phyloP scores from a whole-genome alignment of 2,797 vertebrate genomes.

The Poecilia velifera region DNA sequence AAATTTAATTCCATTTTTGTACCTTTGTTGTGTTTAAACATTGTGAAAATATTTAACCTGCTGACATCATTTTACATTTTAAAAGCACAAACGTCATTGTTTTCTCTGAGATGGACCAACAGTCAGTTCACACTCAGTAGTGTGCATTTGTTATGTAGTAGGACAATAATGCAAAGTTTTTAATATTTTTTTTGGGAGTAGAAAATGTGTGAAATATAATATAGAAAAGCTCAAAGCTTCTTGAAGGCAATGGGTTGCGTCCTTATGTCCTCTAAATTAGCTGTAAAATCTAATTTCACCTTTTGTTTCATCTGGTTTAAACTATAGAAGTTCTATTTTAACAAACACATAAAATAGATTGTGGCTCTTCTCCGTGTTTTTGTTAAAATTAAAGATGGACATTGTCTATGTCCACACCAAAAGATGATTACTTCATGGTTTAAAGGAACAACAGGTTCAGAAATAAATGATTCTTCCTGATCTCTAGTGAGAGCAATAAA shows the following conservation, averaged over 20 bases:
- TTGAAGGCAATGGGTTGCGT: not conserved
- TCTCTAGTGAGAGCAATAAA: not conserved
- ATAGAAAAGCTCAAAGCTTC: not conserved
- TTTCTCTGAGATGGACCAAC: no score
- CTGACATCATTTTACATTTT: no score
- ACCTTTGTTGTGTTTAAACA: no score
- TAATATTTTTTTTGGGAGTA: no score
- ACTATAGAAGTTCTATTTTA: not conserved
- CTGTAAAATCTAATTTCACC: not conserved
- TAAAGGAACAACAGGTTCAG: not conserved
- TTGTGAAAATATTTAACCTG: no score
- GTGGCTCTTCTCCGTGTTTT: not conserved
- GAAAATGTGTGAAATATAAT: not conserved
- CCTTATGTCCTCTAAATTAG: not conserved
- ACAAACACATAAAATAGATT: not conserved
- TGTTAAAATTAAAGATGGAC: not conserved
- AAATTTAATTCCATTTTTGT: no score
- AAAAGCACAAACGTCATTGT: no score
- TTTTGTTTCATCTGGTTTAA: not conserved
- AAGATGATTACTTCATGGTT: not conserved
- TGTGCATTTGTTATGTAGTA: no score
- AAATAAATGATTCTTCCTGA: not conserved
- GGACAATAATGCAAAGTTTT: no score
- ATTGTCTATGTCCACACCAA: not conserved
- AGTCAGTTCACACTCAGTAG: no score